Conservation (phyloP, 2,113 vertebrate genomes). For the Anhinga anhinga region DNA sequence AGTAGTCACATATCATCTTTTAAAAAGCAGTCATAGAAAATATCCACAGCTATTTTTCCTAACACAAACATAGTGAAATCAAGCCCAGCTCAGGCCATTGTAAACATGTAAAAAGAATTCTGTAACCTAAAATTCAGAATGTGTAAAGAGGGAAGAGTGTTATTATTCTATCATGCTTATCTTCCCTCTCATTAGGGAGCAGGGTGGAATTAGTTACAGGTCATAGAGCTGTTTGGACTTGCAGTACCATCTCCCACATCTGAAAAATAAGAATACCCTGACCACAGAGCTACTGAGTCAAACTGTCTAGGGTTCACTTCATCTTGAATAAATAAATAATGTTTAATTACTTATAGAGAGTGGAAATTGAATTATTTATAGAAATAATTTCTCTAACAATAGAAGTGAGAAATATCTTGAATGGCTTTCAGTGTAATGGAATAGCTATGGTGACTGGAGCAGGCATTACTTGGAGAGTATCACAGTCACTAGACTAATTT, state of each 20-base stretch:
- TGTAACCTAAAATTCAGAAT: neutral
- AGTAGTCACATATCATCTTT: neutral
- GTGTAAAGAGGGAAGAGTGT: neutral
- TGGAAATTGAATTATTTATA: neutral
- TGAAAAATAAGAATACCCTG: neutral
- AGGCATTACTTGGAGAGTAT: neutral
- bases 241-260: neutral
- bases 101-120: neutral
- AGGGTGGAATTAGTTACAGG: neutral
- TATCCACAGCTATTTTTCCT: neutral
- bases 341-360: neutral
- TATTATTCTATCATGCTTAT: neutral
- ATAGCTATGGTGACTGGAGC: neutral
- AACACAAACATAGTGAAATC: neutral
- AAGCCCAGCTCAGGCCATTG: neutral
- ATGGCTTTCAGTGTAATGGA: neutral
- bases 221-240: neutral
- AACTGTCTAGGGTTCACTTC: neutral
- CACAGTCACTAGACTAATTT: neutral
- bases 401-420: neutral
- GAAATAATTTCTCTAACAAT: neutral
- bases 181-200: neutral
- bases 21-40: neutral
- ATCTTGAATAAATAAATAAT: constrained; percentile 17
- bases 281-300: neutral